These are phyloP conservation scores for Caenorhabditis auriculariae DNA, from an alignment of 2,888 invertebrate species.

Conservation along the genomic window DNA sequence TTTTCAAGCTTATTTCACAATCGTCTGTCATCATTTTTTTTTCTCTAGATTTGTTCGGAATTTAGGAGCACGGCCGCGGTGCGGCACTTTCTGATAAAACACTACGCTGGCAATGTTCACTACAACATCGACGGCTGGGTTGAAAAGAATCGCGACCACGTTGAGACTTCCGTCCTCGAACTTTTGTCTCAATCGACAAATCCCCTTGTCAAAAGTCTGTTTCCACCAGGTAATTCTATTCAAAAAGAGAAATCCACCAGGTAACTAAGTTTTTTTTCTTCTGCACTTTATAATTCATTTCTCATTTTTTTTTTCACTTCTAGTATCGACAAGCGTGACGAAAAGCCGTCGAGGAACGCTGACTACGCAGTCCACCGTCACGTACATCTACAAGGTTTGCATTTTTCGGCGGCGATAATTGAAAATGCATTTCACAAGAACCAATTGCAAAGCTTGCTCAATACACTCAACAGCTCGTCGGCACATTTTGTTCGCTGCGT, in stretches of 20 bases:
- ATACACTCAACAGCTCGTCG: constrained; percentile 55
- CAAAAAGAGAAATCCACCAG: too few species aligned
- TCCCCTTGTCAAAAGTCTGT: constrained; percentile 44
- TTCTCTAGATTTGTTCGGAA: too few species aligned
- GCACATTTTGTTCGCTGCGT: constrained; percentile 64
- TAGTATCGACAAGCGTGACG: constrained; percentile 15
- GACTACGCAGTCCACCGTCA: constrained; percentile 38
- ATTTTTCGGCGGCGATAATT: background rate
- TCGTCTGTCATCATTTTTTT: too few species aligned
- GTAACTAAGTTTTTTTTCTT: background rate
- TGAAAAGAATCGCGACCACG: constrained; percentile 65
- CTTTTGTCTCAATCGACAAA: constrained; percentile 50
- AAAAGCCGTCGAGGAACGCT: constrained; percentile 34
- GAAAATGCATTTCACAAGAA: constrained; percentile 35
- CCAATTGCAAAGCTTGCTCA: constrained; percentile 56
- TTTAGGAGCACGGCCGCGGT: constrained; percentile 28
- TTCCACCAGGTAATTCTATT: constrained; percentile 49
- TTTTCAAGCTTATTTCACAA: too few species aligned
- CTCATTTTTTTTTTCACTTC: background rate
- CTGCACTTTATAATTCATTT: background rate
- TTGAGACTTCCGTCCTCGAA: constrained; percentile 60
- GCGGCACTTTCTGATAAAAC: constrained; percentile 58
- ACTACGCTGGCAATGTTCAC: constrained; percentile 66
- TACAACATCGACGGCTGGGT: constrained; percentile 67
- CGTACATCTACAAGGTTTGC: constrained; percentile 32